These are phyloP conservation scores for Shinisaurus crocodilurus DNA, from an alignment of 2,113 vertebrate species.

Conservation along the genomic window DNA sequence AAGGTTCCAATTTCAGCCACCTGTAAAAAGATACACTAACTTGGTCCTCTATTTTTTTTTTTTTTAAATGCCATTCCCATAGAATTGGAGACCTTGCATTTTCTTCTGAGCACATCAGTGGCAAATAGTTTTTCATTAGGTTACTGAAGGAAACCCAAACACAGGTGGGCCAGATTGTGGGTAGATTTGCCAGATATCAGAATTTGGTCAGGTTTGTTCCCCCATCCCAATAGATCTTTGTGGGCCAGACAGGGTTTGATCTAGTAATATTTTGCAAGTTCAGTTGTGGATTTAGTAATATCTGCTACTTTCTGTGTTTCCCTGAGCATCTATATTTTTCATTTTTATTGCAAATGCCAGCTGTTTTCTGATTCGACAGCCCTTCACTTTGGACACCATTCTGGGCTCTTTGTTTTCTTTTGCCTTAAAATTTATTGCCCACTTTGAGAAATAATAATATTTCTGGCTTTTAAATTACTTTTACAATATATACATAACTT, in stretches of 20 bases:
- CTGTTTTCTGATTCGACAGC: neutral
- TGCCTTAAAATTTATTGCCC: neutral
- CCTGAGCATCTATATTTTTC: neutral
- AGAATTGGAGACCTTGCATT: neutral
- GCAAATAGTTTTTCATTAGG: neutral
- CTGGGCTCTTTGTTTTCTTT: neutral
- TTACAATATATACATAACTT: neutral
- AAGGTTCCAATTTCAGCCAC: neutral
- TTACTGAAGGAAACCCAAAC: neutral
- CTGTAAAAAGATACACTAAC: slow-evolving; percentile 7
- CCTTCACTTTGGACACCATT: neutral
- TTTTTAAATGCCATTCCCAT: neutral
- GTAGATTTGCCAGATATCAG: neutral
- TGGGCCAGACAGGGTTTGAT: neutral
- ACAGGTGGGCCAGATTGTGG: neutral
- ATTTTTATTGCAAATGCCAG: neutral
- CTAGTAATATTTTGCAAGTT: neutral
- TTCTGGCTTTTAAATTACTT: neutral
- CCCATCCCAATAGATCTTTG: neutral
- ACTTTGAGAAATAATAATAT: neutral
- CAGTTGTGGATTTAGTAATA: neutral
- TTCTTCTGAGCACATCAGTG: neutral
- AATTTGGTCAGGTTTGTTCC: neutral
- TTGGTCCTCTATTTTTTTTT: neutral
- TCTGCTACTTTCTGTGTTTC: neutral